Evolutionary conservation across 2,888 invertebrate species (phyloP), one percentile per base, ranked within the genome.

Genomic region (Tachina lurida): DNA sequence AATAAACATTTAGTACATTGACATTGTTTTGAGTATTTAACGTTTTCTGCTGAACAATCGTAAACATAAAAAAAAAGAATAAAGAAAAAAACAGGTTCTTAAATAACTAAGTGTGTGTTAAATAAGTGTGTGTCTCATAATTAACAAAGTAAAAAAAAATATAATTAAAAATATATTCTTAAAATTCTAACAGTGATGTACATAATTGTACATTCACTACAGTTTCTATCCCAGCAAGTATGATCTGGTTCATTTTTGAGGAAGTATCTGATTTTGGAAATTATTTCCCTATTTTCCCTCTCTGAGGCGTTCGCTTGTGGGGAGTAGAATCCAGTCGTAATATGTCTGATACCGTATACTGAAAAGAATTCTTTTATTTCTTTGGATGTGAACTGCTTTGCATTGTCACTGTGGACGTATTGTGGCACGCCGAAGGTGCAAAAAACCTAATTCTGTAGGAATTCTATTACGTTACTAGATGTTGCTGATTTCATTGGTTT

Each of bases 401-500:
- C 87, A 12, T 84, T 84, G 41, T 60, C 60, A 10, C 10, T 60
- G 10, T 60, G 60, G 15, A 60, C 10, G 41, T n/a, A 60, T 10
- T 84, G 74, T 7, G 84, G 86, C 7, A 84, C 81, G 0, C 86
- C 86, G 31, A 77, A 86, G 0, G 76, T 74, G 13, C 49, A 70
- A 49, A 86, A 10, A 84, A 0, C 1, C 71, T 58, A n/a, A 12
- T 77, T 75, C 62, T 84, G 17, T 13, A 77, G 19, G n/a, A 68
- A 77, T 5, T 77, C 68, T 5, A 77, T 60, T 3, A 77, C 77
- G 3, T 68, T 68, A 15, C 13, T 60, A 0, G 77, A 41, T 1
- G 39, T 77, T 13, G 77, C 77, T 10, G 60, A 31, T n/a, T 13
- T 58, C 49, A 77, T 17, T 9, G 77, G 77, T n/a, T 60, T 68